A percentile compares a stretch with the other conserved stretches of the same genome.
Conservation (phyloP, 2,113 vertebrate genomes). For the Hippocampus mohnikei region DNA sequence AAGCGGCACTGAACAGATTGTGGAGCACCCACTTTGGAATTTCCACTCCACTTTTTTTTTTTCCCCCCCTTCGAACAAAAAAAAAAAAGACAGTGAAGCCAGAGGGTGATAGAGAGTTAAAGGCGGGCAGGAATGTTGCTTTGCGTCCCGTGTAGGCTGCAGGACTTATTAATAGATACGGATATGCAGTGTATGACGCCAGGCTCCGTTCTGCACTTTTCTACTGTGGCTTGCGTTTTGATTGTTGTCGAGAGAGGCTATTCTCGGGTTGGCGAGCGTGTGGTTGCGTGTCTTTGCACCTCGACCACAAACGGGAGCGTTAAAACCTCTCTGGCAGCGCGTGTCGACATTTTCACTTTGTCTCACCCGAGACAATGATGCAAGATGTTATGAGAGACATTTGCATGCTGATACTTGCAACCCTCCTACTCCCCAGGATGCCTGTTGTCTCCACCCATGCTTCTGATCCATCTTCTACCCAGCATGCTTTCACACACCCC, state of each 20-base stretch:
- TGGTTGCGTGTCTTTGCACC: conserved; percentile 50
- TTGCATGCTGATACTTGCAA: conserved; percentile 43
- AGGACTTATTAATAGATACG: conserved; percentile 57
- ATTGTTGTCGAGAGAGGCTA: conserved; percentile 34
- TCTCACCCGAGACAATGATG: conserved; percentile 30
- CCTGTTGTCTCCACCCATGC: conserved; percentile 35
- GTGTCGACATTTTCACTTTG: conserved; percentile 43
- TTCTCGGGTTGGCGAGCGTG: conserved; percentile 26
- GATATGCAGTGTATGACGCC: conserved; percentile 46
- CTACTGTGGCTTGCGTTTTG: conserved; percentile 36
- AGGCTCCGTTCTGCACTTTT: conserved; percentile 43
- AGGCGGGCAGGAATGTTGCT: conserved; percentile 16
- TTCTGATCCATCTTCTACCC: conserved; percentile 28
- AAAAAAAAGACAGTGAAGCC: neutral
- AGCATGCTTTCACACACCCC: conserved; percentile 29
- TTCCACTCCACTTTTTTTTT: neutral
- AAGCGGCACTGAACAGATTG: neutral
- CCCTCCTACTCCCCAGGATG: neutral
- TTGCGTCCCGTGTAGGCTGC: conserved; percentile 42
- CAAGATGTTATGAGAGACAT: conserved; percentile 51
- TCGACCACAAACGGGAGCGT: conserved; percentile 50
- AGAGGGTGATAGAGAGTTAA: conserved; percentile 25
- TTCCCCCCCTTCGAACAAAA: too few relatives aligned
- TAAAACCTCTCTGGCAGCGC: conserved; percentile 53
- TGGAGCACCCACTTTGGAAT: neutral